Evolutionary conservation across 2,797 vertebrate genomes (phyloP), one percentile per base, ranked within the genome.

Genomic region (Psittacula echo): DNA sequence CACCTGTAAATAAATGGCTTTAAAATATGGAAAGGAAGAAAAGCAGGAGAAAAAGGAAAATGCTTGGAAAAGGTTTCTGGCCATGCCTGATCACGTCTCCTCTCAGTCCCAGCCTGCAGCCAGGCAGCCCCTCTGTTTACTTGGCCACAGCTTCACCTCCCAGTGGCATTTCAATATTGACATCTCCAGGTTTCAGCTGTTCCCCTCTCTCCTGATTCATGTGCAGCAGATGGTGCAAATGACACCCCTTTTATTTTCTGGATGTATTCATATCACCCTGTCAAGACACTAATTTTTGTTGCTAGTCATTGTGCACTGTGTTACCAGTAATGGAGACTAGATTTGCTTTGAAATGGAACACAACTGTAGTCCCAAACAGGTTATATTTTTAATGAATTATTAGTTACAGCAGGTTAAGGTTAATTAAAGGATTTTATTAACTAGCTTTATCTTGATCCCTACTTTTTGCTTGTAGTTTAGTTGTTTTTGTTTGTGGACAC

Each of bases 191-290:
- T 47, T 45, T 74, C 89, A 86, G 84, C 90, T 74, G 75, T 6
- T 78, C 77, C 85, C 41, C 41, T 72, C 73, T 39, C 84, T 77
- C 71, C 87, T 41, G 71, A 68, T 53, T 37, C 72, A 51, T 32
- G 73, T 5, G 39, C 68, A 87, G 83, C 95, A 97, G 93, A 92
- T 93, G 93, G 89, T 34, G 39, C 65, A 79, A 75, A 41, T 53
- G 87, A 85, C 86, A 80, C 73, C 42, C 72, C 87, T 92, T 87
- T 92, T 80, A 61, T 89, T 89, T 90, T 44, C 77, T 73, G 77
- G 67, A 82, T 78, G 62, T 78, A 48, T 80, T 66, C 58, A 1
- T 34, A 21, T 20, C 44, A 1, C 83, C 70, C 58, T 85, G 84
- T 89, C 89, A 93, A 77, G 82, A 60, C 21, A 83, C 88, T 66